phyloP scores from a whole-genome alignment of 2,888 invertebrate species.

The Taenaris catops region DNA sequence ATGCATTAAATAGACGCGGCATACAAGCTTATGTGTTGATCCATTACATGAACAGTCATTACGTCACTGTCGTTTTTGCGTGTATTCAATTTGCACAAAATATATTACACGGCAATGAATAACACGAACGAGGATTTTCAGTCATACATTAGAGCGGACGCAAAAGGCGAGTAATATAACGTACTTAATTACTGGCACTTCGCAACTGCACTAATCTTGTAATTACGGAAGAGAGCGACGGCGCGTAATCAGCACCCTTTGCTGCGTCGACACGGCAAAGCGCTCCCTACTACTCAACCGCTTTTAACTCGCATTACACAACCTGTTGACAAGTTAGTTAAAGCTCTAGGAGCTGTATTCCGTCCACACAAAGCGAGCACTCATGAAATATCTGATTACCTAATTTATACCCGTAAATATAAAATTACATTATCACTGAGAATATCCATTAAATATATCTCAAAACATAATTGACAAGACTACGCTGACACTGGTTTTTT shows the following conservation, averaged over 20 bases:
- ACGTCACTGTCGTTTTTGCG: too few relatives aligned
- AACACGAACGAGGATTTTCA: conserved; percentile 17
- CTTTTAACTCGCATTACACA: conserved; percentile 68
- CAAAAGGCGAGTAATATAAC: conserved; percentile 50
- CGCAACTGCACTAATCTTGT: conserved; percentile 66
- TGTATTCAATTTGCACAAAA: too few relatives aligned
- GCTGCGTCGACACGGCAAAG: conserved; percentile 56
- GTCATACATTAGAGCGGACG: conserved; percentile 27
- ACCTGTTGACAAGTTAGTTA: conserved; percentile 73
- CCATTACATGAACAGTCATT: too few relatives aligned
- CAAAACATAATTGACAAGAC: too few relatives aligned
- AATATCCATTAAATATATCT: too few relatives aligned
- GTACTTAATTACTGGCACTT: conserved; percentile 71
- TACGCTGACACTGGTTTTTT: too few relatives aligned
- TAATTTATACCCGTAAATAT: too few relatives aligned
- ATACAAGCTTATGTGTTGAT: too few relatives aligned
- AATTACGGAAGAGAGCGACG: conserved; percentile 65
- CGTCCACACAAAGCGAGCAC: conserved; percentile 46
- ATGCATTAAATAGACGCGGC: too few relatives aligned
- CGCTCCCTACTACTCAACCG: conserved; percentile 51
- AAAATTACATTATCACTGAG: too few relatives aligned
- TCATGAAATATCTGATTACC: too few relatives aligned
- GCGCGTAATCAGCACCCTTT: conserved; percentile 71
- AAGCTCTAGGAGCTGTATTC: conserved; percentile 49
- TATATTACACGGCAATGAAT: conserved; percentile 6